Percentiles rank a stretch among this genome's conserved stretches.
phyloP scores from a whole-genome alignment of 2,888 invertebrate genomes.

The Drosophila mulleri region DNA sequence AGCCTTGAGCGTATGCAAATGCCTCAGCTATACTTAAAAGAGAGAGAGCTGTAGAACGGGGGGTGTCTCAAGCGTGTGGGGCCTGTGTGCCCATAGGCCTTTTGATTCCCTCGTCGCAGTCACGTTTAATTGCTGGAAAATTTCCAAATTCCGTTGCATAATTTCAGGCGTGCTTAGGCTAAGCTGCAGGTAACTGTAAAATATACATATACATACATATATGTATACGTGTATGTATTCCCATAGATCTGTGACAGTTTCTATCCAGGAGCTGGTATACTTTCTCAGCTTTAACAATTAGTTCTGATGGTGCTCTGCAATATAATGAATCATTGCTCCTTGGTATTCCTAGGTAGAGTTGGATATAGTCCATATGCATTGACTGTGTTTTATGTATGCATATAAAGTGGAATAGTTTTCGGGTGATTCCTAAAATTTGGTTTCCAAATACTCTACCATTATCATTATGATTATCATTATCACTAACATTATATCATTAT shows the following conservation, averaged over 20 bases:
- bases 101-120: slow-evolving; percentile 43
- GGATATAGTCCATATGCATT: no score
- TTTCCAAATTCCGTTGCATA: slow-evolving; percentile 65
- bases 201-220: neutral
- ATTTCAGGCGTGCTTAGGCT: slow-evolving; percentile 36
- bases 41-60: neutral
- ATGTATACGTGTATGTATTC: neutral
- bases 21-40: neutral
- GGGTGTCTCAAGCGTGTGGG: neutral
- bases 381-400: no score
- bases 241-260: neutral
- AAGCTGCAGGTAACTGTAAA: slow-evolving; percentile 3
- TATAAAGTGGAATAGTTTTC: no score
- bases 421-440: no score
- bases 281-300: neutral
- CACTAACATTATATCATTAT: no score
- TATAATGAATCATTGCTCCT: no score
- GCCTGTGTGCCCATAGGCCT: slow-evolving; percentile 13
- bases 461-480: no score
- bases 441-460: no score
- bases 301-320: no score
- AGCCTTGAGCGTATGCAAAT: slow-evolving; percentile 57
- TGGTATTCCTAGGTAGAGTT: no score
- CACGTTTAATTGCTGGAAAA: slow-evolving; percentile 70
- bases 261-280: neutral